A percentile compares a stretch with the other conserved stretches of the same genome.
Conservation (phyloP, 2,797 vertebrate species). For the Arrhamphus sclerolepis region DNA sequence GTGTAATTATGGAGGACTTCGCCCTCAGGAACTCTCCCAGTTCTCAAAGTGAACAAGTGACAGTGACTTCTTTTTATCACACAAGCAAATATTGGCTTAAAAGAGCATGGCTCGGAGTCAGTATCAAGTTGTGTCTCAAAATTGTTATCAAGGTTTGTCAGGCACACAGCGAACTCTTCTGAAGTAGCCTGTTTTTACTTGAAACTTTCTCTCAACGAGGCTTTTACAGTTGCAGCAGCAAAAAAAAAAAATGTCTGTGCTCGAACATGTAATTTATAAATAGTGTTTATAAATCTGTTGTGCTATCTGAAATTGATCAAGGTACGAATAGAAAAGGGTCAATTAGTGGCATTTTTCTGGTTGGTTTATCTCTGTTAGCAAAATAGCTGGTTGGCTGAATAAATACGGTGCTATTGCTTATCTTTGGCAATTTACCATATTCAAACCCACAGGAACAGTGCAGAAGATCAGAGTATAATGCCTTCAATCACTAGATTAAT, state of each 20-base stretch:
- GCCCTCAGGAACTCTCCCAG: conserved; percentile 51
- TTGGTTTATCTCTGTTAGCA: conserved; percentile 45
- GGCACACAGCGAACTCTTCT: conserved; percentile 47
- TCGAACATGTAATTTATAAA: conserved; percentile 35
- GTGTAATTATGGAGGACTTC: conserved; percentile 72
- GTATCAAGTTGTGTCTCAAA: conserved; percentile 68
- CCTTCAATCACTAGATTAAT: conserved; percentile 68
- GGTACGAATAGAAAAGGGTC: conserved; percentile 46
- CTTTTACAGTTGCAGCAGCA: conserved; percentile 24
- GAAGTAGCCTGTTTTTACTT: conserved; percentile 43
- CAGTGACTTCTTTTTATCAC: conserved; percentile 68
- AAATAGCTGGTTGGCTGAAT: conserved; percentile 41
- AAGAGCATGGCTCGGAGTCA: conserved; percentile 69
- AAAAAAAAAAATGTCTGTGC: conserved; percentile 29
- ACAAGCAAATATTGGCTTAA: conserved; percentile 63
- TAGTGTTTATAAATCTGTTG: conserved; percentile 19
- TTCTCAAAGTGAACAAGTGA: conserved; percentile 71
- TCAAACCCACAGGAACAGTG: conserved; percentile 46
- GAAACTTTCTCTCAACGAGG: conserved; percentile 29
- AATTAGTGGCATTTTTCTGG: conserved; percentile 52
- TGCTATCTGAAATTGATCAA: conserved; percentile 61
- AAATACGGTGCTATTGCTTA: conserved; percentile 50
- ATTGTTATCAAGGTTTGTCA: conserved; percentile 73
- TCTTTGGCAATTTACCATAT: conserved; percentile 58
- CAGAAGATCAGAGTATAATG: conserved; percentile 43